Evolutionary conservation across 2,113 vertebrate species (phyloP).

Genomic region (Bubo bubo): DNA sequence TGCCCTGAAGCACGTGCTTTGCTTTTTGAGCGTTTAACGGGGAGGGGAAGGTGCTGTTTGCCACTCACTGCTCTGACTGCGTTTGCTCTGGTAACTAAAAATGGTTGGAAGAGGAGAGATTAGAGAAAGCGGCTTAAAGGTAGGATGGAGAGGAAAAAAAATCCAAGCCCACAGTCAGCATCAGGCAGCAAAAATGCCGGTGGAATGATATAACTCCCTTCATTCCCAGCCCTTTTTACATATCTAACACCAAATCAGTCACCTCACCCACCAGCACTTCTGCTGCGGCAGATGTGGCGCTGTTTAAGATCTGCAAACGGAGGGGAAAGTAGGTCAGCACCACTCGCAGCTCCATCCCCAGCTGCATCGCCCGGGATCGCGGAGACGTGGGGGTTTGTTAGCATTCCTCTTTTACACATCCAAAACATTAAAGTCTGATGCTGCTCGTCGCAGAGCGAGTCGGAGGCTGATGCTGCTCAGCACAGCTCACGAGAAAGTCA

Average conservation of each 20-base stretch:
- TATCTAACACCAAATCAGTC: neutral
- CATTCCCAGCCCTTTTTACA: neutral
- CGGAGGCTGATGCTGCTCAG: neutral
- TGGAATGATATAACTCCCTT: neutral
- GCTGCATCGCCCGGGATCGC: neutral
- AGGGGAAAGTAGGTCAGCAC: slow-evolving; percentile 1
- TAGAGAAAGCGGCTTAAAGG: neutral
- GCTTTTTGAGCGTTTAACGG: neutral
- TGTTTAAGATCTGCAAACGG: neutral
- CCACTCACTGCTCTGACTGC: neutral
- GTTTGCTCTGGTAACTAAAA: neutral
- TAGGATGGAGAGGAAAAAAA: neutral
- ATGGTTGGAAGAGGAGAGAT: neutral
- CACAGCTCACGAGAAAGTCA: neutral
- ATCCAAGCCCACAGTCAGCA: neutral
- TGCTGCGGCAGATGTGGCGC: neutral
- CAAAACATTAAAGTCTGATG: neutral
- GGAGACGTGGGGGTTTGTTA: neutral
- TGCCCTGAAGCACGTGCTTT: accelerated
- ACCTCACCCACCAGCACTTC: neutral
- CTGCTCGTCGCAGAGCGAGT: neutral
- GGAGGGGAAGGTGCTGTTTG: neutral
- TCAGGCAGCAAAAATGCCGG: neutral
- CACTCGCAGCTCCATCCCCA: neutral
- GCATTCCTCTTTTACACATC: neutral